These are phyloP conservation scores for Lonchura striata DNA, from an alignment of 2,113 vertebrate genomes.

Conservation along the genomic window DNA sequence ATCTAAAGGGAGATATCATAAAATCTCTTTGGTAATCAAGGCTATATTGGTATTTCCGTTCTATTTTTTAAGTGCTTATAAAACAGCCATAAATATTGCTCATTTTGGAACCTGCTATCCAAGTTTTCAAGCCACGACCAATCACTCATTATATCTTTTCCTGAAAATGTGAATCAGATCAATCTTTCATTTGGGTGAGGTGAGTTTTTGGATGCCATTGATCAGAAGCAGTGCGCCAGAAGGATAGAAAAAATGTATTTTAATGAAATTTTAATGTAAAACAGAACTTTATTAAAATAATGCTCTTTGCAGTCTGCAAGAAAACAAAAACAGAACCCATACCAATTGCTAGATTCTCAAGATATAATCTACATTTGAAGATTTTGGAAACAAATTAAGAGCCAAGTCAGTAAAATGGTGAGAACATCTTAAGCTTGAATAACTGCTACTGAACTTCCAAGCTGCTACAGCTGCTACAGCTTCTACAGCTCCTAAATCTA, in stretches of 20 bases:
- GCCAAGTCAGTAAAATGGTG: background rate
- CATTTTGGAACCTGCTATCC: background rate
- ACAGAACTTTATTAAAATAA: background rate
- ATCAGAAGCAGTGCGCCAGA: background rate
- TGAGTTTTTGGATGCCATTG: background rate
- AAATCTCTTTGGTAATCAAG: slow-evolving; percentile 25
- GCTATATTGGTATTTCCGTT: slow-evolving; percentile 1
- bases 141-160: background rate
- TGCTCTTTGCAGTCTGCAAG: background rate
- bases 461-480: background rate
- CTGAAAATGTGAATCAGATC: slow-evolving; percentile 35
- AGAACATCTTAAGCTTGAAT: background rate
- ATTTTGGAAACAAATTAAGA: background rate
- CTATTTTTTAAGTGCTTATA: slow-evolving; percentile 41
- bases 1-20: slow-evolving; percentile 33
- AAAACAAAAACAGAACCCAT: background rate
- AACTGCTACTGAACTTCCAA: background rate
- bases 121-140: background rate
- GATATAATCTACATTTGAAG: background rate
- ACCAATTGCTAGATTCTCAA: background rate
- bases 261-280: slow-evolving; percentile 36
- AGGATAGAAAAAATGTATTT: background rate
- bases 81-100: slow-evolving; percentile 34
- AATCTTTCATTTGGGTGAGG: background rate
- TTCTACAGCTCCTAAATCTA: background rate